A percentile compares a stretch with the other conserved stretches of the same genome.
phyloP scores from a whole-genome alignment of 2,797 vertebrate species.

The Gobio occitaniae region DNA sequence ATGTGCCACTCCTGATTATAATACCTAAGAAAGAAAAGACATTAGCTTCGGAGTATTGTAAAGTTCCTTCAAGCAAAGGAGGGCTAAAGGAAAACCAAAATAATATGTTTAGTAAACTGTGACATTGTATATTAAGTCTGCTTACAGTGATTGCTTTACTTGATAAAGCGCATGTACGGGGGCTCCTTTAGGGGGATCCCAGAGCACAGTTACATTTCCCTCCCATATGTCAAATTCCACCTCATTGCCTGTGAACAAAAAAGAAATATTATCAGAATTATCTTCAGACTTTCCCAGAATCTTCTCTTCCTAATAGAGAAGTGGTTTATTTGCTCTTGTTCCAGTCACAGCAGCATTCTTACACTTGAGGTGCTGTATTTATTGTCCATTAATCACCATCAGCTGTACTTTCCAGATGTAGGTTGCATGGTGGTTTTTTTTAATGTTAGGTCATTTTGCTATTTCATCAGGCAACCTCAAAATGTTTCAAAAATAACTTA shows the following conservation, averaged over 20 bases:
- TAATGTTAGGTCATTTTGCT: background rate
- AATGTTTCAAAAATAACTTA: background rate
- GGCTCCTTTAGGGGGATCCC: slow-evolving; percentile 62
- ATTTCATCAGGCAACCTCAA: background rate
- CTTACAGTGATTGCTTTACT: slow-evolving; percentile 71
- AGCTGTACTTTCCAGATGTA: slow-evolving; percentile 10
- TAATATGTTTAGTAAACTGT: background rate
- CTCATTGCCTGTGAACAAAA: slow-evolving; percentile 50
- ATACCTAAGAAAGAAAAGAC: slow-evolving; percentile 13
- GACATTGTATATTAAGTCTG: background rate
- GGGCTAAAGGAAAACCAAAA: background rate
- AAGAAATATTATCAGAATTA: background rate
- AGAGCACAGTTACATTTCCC: slow-evolving; percentile 66
- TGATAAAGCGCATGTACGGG: slow-evolving; percentile 64
- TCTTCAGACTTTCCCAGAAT: slow-evolving; percentile 12
- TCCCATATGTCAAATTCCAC: slow-evolving; percentile 65
- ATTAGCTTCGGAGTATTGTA: background rate
- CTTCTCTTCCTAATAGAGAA: slow-evolving; percentile 16
- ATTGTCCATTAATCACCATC: background rate
- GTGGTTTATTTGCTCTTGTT: background rate
- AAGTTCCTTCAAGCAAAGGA: background rate
- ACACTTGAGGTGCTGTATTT: background rate
- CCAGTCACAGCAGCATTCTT: background rate
- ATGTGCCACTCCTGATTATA: background rate
- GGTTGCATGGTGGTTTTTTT: background rate